A percentile compares a stretch with the other conserved stretches of the same genome.
phyloP scores from a whole-genome alignment of 1,140 invertebrate species.

The Apis florea region DNA sequence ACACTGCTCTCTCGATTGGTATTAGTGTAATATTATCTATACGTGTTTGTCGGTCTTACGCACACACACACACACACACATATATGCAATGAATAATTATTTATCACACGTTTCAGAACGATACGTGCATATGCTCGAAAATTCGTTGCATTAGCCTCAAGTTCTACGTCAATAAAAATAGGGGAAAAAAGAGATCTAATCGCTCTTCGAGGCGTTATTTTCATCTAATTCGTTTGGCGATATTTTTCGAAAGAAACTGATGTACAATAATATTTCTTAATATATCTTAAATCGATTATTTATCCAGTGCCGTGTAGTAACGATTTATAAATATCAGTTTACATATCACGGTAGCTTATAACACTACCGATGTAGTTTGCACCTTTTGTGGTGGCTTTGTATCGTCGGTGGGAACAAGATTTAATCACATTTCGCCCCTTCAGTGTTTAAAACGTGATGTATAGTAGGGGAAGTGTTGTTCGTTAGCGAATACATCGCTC shows the following conservation, averaged over 20 bases:
- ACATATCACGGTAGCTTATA: not conserved
- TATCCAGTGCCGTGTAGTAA: not conserved
- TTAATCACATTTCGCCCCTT: conserved; percentile 34
- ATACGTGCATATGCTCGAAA: not conserved
- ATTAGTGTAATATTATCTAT: conserved; percentile 47
- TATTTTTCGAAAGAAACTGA: not conserved
- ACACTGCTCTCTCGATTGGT: conserved; percentile 1
- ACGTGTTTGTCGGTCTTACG: conserved; percentile 24
- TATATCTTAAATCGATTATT: not conserved
- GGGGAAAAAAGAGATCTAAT: conserved; percentile 52
- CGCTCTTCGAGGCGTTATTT: conserved; percentile 22
- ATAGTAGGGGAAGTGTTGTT: conserved; percentile 24
- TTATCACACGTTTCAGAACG: conserved; percentile 22
- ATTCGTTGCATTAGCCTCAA: conserved; percentile 25
- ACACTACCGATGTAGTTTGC: not conserved
- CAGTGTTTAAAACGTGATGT: not conserved
- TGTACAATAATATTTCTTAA: not conserved
- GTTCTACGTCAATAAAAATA: conserved; percentile 55
- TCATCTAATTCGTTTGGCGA: not conserved
- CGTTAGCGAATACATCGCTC: conserved; percentile 1
- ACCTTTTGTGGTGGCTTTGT: conserved; percentile 28
- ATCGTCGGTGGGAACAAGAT: conserved; percentile 36
- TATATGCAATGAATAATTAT: conserved; percentile 50
- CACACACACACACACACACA: no score
- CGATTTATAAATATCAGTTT: not conserved